Base-by-base conservation (phyloP, 2,113 vertebrate genomes). In the Perca schrenkii region DNA sequence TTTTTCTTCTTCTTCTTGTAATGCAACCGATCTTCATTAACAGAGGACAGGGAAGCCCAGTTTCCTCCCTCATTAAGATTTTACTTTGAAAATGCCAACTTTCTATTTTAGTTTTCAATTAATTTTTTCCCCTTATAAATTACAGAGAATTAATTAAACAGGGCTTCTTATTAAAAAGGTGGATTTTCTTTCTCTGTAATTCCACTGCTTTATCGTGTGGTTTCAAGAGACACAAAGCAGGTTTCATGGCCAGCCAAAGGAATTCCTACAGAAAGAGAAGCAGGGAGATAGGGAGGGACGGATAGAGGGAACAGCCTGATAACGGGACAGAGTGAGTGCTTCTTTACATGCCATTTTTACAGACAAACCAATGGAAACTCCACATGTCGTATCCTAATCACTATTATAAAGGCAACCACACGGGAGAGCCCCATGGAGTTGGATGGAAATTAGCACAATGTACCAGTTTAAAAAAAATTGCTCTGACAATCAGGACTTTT, bases 71-170 rank as follows among this genome's bases (percentile, higher is more conserved):
- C 66, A 57, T 46, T 60, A 70, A 36, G 47, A 56, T 83, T 78
- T 75, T 53, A 64, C 74, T 71, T 73, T 70, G 25, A 66, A 62
- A 83, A 63, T 53, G 66, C 17, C n/a, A 36, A 74, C 58, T 60
- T 77, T 67, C 72, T 74, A 40, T 66, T 79, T 79, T 57, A 64
- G 73, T 76, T 79, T 88, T 73, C 66, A 82, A 78, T 82, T 69
- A 50, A 56, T 25, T 79, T 74, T 62, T 25, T 76, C 8, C 15
- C 25, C 22, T 28, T 8, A 74, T 43, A 34, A 71, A 73, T 69
- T 62, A 66, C n/a, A 31, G 19, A 63, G 43, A 56, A 75, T 72
- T 34, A 79, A 79, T 82, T 60, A 77, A 69, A 63, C 34, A 49
- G 4, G 5, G 11, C 8, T n/a, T 66, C 31, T 67, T 60, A 58